A percentile compares a stretch with the other conserved stretches of the same genome.
Evolutionary conservation across 2,888 invertebrate species (phyloP).

Genomic region (Elgonia sp.): DNA sequence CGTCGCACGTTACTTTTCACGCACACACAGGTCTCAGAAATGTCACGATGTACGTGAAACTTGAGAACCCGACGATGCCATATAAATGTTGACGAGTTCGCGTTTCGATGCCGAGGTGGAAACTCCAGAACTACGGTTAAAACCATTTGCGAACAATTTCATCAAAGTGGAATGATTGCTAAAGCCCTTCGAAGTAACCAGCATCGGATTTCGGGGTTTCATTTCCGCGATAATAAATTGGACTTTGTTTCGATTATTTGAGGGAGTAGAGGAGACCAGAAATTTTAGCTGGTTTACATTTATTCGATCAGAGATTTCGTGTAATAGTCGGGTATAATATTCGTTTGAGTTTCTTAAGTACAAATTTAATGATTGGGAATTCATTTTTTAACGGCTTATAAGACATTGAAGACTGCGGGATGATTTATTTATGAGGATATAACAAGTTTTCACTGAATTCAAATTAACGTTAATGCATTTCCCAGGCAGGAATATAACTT

Average conservation of each 20-base stretch:
- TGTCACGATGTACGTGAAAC: conserved; percentile 61
- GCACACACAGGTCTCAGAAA: conserved; percentile 32
- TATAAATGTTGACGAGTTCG: conserved; percentile 67
- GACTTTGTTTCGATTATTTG: conserved; percentile 4
- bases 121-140: conserved; percentile 55
- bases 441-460: no score
- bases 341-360: no score
- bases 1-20: conserved; percentile 17
- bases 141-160: conserved; percentile 66
- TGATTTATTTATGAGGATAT: no score
- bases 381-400: no score
- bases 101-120: conserved; percentile 49
- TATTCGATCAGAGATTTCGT: neutral
- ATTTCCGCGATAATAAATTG: conserved; percentile 14
- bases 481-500: no score
- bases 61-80: conserved; percentile 61
- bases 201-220: conserved; percentile 14
- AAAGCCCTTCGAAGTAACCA: conserved; percentile 40
- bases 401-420: no score
- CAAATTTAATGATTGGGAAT: no score
- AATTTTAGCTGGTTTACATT: neutral
- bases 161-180: conserved; percentile 58
- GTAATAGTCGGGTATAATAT: neutral
- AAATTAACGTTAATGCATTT: no score
- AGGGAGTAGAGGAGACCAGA: neutral